Conservation (phyloP, 2,888 invertebrate genomes). For the Drosophila macrospina region DNA sequence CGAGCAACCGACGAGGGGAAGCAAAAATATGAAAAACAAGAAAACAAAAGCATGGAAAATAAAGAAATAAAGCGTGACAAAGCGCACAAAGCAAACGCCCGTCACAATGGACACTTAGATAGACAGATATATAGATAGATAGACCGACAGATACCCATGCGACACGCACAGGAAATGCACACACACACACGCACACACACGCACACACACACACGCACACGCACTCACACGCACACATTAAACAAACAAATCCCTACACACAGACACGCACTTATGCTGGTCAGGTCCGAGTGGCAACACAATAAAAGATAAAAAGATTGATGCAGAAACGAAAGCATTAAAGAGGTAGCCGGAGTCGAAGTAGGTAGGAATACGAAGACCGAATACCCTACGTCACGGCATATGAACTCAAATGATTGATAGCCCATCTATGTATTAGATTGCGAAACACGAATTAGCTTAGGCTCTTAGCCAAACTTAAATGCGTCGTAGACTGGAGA, state of each 20-base stretch:
- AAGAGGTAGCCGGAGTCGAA: constrained; percentile 31
- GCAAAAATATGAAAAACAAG: constrained; percentile 52
- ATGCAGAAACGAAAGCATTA: constrained; percentile 48
- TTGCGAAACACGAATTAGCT: constrained; percentile 27
- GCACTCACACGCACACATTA: constrained; percentile 43
- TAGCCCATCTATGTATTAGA: constrained; percentile 35
- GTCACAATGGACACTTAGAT: constrained; percentile 75
- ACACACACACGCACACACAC: constrained; percentile 27
- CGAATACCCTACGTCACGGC: constrained; percentile 29
- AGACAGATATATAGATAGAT: constrained; percentile 60
- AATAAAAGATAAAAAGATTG: constrained; percentile 61
- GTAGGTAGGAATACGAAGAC: constrained; percentile 22
- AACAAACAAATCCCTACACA: constrained; percentile 65
- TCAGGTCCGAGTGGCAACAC: constrained; percentile 53
- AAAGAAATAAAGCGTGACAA: constrained; percentile 75
- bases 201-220: constrained; percentile 11
- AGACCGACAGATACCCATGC: constrained; percentile 47
- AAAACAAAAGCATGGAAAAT: constrained; percentile 37
- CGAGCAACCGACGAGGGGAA: constrained; percentile 20
- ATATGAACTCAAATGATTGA: constrained; percentile 44
- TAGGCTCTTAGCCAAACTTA: constrained; percentile 30
- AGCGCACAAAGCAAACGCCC: constrained; percentile 62
- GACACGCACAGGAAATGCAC: constrained; percentile 71
- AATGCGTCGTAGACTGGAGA: constrained; percentile 8
- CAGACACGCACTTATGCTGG: constrained; percentile 53